These are phyloP conservation scores for Anthophora plumipes DNA, from an alignment of 2,888 invertebrate genomes.

Conservation along the genomic window DNA sequence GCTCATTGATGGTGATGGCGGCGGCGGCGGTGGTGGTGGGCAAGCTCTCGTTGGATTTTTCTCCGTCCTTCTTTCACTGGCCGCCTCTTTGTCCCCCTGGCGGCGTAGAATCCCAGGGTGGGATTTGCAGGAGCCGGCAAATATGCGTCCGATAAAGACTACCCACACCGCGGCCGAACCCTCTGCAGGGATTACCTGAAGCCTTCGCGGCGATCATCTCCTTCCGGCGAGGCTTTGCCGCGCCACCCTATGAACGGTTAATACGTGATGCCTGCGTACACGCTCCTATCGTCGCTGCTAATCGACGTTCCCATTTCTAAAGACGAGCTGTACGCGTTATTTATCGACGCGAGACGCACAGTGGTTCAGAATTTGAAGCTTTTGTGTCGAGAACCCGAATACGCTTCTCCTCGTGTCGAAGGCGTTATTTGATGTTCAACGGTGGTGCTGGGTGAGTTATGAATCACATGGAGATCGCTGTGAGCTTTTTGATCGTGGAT, in stretches of 20 bases:
- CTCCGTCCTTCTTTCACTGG: slow-evolving; percentile 42
- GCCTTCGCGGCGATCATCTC: slow-evolving; percentile 65
- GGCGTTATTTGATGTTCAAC: too few species aligned
- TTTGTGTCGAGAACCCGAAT: too few species aligned
- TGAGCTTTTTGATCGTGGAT: too few species aligned
- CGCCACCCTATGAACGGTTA: slow-evolving; percentile 41
- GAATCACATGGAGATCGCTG: too few species aligned
- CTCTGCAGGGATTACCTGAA: slow-evolving; percentile 69
- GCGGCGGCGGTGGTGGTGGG: slow-evolving; percentile 25
- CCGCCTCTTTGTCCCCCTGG: slow-evolving; percentile 50
- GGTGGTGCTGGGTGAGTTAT: too few species aligned
- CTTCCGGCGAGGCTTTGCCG: slow-evolving; percentile 62
- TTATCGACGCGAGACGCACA: slow-evolving; percentile 6
- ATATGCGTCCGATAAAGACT: slow-evolving; percentile 75
- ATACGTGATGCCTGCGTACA: slow-evolving; percentile 42
- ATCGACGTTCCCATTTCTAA: slow-evolving; percentile 32
- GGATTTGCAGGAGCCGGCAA: slow-evolving; percentile 75
- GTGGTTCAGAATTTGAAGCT: too few species aligned
- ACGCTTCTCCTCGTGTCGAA: too few species aligned
- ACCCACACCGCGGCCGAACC: slow-evolving; percentile 64
- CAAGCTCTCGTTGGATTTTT: slow-evolving; percentile 58
- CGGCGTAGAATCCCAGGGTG: slow-evolving; percentile 64
- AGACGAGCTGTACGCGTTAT: slow-evolving; percentile 16
- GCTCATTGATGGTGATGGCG: background rate
- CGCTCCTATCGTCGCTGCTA: slow-evolving; percentile 37